Conservation (phyloP, 2,797 vertebrate species). For the Hozukius guyotensis region DNA sequence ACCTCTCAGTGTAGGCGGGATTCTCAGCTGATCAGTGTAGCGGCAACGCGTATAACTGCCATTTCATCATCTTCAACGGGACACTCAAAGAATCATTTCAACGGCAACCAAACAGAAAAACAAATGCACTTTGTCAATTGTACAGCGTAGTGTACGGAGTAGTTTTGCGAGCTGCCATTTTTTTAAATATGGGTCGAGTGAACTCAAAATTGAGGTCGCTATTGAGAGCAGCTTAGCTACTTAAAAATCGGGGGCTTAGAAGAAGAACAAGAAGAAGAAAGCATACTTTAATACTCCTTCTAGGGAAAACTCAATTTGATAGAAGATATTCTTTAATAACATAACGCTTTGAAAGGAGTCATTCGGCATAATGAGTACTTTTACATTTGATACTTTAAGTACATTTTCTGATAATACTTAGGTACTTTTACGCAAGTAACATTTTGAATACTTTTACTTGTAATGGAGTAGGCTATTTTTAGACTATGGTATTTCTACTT, state of each 20-base stretch:
- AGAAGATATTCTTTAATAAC: not conserved
- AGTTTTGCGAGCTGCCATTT: not conserved
- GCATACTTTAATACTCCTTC: not conserved
- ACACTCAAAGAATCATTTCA: not conserved
- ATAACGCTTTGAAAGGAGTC: not conserved
- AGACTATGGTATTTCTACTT: no score
- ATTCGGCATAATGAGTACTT: not conserved
- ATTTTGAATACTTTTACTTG: not conserved
- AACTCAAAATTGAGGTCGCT: not conserved
- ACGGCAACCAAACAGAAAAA: no score
- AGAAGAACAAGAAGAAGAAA: not conserved
- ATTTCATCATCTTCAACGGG: not conserved
- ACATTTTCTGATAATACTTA: not conserved
- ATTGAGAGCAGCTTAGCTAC: not conserved
- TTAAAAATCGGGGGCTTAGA: not conserved
- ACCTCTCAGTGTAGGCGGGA: not conserved
- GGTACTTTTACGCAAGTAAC: not conserved
- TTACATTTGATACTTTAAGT: not conserved
- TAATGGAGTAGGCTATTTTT: no score
- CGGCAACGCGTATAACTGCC: not conserved
- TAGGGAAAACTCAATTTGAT: not conserved
- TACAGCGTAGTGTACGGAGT: not conserved
- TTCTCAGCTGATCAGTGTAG: not conserved
- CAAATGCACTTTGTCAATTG: not conserved
- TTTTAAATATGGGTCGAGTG: not conserved